Base-by-base conservation (phyloP, 2,797 vertebrate genomes). In the Oceanodroma leucorhoa region DNA sequence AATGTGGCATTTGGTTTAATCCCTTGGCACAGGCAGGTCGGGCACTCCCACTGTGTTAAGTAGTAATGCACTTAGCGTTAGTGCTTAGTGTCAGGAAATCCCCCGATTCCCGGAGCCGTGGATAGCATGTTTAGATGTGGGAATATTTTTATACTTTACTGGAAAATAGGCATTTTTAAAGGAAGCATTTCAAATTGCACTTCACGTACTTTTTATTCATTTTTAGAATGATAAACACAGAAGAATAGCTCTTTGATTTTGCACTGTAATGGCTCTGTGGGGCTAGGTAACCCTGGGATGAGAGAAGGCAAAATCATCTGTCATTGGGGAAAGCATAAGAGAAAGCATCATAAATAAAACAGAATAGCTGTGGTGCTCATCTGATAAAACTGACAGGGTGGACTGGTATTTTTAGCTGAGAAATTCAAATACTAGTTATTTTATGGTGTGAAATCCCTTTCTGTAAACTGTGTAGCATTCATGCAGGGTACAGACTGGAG, bases 31-130 rank as follows among this genome's bases (percentile, higher is more conserved):
- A 70, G 92, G 76, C 93, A 90, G 73, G 81, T 89, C 70, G 40
- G 94, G 85, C 80, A 83, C 87, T 95, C 87, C 91, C 85, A 92
- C 67, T 62, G 61, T 58, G 61, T 73, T 78, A 90, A 95, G 81
- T 77, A 72, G 72, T 81, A 76, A 94, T 55, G 69, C 75, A 87
- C 41, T 78, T 55, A 41, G 30, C 27, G 2, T 90, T 69, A 79
- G 51, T 87, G 64, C 85, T 93, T 83, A 85, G 58, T 90, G 82
- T 95, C 91, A 96, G 89, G 83, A 97, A 96, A 94, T 92, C 69
- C 70, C 38, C 82, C 5, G 1, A 1, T 80, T 91, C 85, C 87
- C 19, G 32, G 64, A 90, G 75, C 77, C 58, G 27, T 8, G 40
- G 57, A 67, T 41, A 65, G 50, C 34, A 13, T 41, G 14, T 89